A percentile compares a stretch with the other conserved stretches of the same genome.
Evolutionary conservation across 2,888 invertebrate species (phyloP).

Genomic region (Caenorhabditis virilis): DNA sequence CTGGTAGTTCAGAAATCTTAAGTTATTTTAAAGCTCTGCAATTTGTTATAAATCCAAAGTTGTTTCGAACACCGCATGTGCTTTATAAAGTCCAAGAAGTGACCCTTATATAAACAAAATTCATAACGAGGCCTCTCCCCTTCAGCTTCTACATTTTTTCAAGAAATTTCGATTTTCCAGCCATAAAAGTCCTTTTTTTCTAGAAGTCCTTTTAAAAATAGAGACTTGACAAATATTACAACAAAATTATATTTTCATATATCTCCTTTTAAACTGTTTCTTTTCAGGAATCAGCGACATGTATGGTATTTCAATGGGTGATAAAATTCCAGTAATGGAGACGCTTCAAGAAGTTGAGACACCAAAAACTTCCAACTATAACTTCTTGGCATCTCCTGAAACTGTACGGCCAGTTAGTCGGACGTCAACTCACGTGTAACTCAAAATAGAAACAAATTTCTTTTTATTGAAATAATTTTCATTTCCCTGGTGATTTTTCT

Average conservation of each 20-base stretch:
- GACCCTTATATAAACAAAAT: conserved; percentile 7
- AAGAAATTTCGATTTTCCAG: no score
- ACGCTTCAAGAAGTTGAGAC: conserved; percentile 57
- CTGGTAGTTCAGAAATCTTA: no score
- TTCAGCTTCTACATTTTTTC: no score
- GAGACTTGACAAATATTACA: neutral
- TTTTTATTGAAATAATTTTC: neutral
- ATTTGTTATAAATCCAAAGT: no score
- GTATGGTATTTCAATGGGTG: conserved; percentile 38
- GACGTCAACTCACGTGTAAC: conserved; percentile 61
- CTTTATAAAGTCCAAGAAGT: conserved; percentile 12
- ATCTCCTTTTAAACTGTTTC: no score
- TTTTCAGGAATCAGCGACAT: conserved; percentile 45
- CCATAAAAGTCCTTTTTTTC: no score
- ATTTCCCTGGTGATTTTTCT: conserved; percentile 2
- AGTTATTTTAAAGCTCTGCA: no score
- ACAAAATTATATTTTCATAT: no score
- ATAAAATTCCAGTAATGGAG: conserved; percentile 46
- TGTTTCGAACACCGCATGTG: no score
- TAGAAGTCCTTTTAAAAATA: no score
- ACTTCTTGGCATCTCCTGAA: conserved; percentile 39
- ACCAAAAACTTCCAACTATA: conserved; percentile 51
- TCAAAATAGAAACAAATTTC: neutral
- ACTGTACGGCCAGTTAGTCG: conserved; percentile 52
- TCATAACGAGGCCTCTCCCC: conserved; percentile 15